A percentile compares a stretch with the other conserved stretches of the same genome.
Conservation (phyloP, 2,888 invertebrate genomes). For the Nebria salina region DNA sequence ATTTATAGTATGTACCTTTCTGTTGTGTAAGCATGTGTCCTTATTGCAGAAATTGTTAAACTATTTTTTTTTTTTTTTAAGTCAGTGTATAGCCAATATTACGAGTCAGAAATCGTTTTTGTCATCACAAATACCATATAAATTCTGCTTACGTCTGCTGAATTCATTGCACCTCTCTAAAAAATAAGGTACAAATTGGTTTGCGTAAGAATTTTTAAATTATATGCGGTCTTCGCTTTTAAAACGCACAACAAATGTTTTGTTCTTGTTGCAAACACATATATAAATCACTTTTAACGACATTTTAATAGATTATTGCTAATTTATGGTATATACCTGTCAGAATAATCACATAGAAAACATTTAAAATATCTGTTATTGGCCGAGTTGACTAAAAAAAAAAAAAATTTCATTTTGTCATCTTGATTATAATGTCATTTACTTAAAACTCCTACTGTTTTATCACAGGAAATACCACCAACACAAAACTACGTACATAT, state of each 20-base stretch:
- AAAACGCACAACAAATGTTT: too few relatives aligned
- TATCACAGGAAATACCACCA: background rate
- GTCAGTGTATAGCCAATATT: slow-evolving; percentile 39
- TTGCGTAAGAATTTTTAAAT: slow-evolving; percentile 17
- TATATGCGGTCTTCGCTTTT: too few relatives aligned
- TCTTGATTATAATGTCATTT: background rate
- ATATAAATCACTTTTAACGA: too few relatives aligned
- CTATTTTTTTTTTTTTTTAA: slow-evolving; percentile 4
- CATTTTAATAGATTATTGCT: too few relatives aligned
- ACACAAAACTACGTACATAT: background rate
- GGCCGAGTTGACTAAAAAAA: background rate
- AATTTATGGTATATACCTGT: too few relatives aligned
- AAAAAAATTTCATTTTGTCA: background rate
- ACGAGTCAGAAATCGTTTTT: slow-evolving; percentile 43
- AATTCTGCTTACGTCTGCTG: slow-evolving; percentile 44
- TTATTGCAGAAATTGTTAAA: slow-evolving; percentile 43
- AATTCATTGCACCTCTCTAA: slow-evolving; percentile 41
- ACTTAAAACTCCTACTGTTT: slow-evolving; percentile 1
- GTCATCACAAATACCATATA: slow-evolving; percentile 45
- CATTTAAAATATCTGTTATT: background rate
- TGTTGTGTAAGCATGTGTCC: slow-evolving; percentile 46
- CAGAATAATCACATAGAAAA: too few relatives aligned
- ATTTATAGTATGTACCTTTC: slow-evolving; percentile 37
- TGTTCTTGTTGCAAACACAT: too few relatives aligned
- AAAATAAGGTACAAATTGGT: slow-evolving; percentile 38